Percentiles rank a stretch among this genome's conserved stretches.
These are phyloP conservation scores for Lethocerus indicus DNA, from an alignment of 1,140 invertebrate genomes.

Conservation along the genomic window DNA sequence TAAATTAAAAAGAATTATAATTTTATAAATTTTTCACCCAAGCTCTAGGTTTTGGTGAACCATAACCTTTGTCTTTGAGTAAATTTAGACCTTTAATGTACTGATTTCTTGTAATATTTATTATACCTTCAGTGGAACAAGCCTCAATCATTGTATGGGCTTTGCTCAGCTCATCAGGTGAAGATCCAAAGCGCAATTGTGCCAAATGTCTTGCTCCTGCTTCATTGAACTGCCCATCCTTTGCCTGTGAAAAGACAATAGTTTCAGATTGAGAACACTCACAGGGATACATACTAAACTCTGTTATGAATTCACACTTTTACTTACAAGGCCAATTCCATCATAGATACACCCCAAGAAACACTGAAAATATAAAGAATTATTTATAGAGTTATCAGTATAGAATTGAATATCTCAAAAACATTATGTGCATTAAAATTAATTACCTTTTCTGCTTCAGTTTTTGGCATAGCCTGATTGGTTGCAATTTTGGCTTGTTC, in stretches of 20 bases:
- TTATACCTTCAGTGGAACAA: constrained; percentile 19
- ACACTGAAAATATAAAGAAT: constrained; percentile 14
- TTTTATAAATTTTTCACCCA: not conserved
- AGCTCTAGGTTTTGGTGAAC: not conserved
- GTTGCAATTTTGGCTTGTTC: constrained; percentile 14
- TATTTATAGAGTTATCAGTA: not conserved
- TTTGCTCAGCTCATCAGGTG: constrained; percentile 17
- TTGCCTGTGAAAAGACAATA: constrained; percentile 9
- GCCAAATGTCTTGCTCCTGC: constrained; percentile 15
- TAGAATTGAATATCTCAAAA: not conserved
- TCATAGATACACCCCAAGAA: constrained; percentile 20
- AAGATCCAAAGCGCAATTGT: constrained; percentile 13
- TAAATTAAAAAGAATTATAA: not conserved
- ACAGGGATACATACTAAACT: no score
- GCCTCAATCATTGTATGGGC: constrained; percentile 18
- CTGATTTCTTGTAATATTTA: not conserved
- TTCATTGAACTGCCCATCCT: constrained; percentile 15
- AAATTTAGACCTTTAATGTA: not conserved
- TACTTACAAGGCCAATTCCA: constrained; percentile 16
- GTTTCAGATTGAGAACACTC: not conserved
- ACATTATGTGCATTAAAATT: not conserved
- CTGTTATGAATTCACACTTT: not conserved
- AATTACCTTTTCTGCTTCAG: constrained; percentile 15
- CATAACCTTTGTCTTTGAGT: not conserved
- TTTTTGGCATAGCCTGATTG: constrained; percentile 13